Evolutionary conservation across 2,888 invertebrate genomes (phyloP).

Genomic region (Spisula solida): DNA sequence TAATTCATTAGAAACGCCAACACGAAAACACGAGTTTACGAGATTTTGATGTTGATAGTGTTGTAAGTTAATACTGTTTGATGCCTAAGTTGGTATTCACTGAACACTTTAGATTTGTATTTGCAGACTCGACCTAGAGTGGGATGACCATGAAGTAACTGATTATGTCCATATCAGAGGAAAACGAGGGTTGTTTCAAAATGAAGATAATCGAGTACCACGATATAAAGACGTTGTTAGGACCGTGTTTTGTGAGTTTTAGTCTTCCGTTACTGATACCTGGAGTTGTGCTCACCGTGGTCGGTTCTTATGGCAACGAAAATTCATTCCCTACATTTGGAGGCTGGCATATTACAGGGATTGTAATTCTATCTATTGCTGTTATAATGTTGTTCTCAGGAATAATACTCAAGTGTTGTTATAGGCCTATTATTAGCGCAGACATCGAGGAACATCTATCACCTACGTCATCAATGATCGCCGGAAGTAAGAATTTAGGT

Average conservation of each 20-base stretch:
- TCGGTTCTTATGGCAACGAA: slow-evolving; percentile 72
- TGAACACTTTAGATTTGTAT: background rate
- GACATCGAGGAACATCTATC: slow-evolving; percentile 73
- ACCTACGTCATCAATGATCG: slow-evolving; percentile 65
- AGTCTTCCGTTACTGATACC: slow-evolving; percentile 69
- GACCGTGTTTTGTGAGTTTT: slow-evolving; percentile 69
- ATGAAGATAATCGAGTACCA: slow-evolving; percentile 69
- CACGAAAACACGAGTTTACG: background rate
- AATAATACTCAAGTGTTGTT: slow-evolving; percentile 71
- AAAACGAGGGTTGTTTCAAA: slow-evolving; percentile 51
- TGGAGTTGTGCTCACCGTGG: slow-evolving; percentile 68
- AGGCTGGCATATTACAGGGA: slow-evolving; percentile 74
- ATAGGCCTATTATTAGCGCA: slow-evolving; percentile 69
- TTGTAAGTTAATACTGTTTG: background rate
- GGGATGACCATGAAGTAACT: background rate
- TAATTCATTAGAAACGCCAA: background rate
- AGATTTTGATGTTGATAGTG: background rate
- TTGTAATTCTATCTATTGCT: slow-evolving; percentile 68
- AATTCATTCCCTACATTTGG: slow-evolving; percentile 71
- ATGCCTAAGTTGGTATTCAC: background rate
- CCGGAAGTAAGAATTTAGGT: slow-evolving; percentile 60
- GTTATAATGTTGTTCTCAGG: slow-evolving; percentile 67
- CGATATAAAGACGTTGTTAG: slow-evolving; percentile 65
- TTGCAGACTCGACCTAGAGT: background rate
- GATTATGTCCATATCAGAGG: background rate